Evolutionary conservation across 2,797 vertebrate genomes (phyloP).

Genomic region (Sylvia borin): DNA sequence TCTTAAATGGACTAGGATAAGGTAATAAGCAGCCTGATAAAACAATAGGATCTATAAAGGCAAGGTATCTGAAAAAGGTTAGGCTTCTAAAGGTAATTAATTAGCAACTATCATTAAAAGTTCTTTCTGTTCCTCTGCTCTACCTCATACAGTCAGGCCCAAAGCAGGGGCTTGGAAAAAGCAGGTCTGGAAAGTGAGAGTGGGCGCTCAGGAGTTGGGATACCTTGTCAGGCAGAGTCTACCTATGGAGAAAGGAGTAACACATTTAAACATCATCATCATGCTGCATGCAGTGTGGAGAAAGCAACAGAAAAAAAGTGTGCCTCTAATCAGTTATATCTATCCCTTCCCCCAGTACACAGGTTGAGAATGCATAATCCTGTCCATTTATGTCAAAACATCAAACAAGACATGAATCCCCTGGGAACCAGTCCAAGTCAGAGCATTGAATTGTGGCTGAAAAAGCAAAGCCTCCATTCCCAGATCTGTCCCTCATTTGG

Average conservation of each 20-base stretch:
- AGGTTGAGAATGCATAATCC: neutral
- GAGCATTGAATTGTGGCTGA: neutral
- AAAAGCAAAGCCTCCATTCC: neutral
- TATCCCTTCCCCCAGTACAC: neutral
- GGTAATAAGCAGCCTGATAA: neutral
- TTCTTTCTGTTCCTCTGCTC: neutral
- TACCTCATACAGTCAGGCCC: neutral
- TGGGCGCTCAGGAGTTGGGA: neutral
- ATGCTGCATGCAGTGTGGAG: neutral
- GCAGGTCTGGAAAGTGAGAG: neutral
- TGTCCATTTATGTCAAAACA: neutral
- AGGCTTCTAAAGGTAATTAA: neutral
- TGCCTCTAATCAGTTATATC: neutral
- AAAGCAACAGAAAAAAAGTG: neutral
- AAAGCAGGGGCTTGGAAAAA: neutral
- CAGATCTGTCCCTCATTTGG: neutral
- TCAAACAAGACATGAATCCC: neutral
- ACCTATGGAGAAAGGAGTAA: neutral
- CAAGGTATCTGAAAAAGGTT: neutral
- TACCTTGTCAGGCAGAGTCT: neutral
- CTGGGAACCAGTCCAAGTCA: conserved; percentile 6
- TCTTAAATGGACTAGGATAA: neutral
- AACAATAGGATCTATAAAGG: neutral
- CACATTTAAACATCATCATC: neutral
- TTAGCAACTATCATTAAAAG: neutral